A percentile compares a stretch with the other conserved stretches of the same genome.
These are phyloP conservation scores for Phoeniculus purpureus DNA, from an alignment of 2,797 vertebrate genomes.

Conservation along the genomic window DNA sequence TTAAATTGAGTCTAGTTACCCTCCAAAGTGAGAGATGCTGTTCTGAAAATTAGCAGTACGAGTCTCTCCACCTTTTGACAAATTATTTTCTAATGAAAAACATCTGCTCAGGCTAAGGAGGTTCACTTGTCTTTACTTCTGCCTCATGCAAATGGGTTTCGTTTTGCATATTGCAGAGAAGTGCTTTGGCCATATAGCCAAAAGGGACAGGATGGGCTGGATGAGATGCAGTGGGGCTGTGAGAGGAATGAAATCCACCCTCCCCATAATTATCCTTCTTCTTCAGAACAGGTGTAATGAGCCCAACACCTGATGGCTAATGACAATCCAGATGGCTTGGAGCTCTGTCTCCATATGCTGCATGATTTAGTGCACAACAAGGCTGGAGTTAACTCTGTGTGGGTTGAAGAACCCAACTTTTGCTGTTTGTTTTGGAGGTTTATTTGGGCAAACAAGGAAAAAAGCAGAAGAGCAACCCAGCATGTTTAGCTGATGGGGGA, in stretches of 20 bases:
- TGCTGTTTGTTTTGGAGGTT: not conserved
- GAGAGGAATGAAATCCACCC: not conserved
- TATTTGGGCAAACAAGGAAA: not conserved
- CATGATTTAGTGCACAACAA: not conserved
- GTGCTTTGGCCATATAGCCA: not conserved
- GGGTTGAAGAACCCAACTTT: not conserved
- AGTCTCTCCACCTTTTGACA: conserved; percentile 57
- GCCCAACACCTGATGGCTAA: conserved; percentile 56
- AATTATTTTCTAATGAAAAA: conserved; percentile 69
- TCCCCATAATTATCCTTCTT: conserved; percentile 39
- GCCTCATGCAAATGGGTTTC: conserved; percentile 15
- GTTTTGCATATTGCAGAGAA: not conserved
- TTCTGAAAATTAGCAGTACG: conserved; percentile 50
- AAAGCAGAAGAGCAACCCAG: not conserved
- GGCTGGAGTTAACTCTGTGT: not conserved
- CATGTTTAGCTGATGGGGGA: not conserved
- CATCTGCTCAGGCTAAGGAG: conserved; percentile 56
- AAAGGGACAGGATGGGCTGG: not conserved
- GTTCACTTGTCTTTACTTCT: conserved; percentile 6
- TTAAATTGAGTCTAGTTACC: conserved; percentile 67
- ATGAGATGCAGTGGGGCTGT: not conserved
- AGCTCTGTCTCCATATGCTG: conserved; percentile 52
- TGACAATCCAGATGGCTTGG: conserved; percentile 64
- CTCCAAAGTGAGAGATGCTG: conserved; percentile 48
- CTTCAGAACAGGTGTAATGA: conserved; percentile 60